These are phyloP conservation scores for Leptodirus hochenwartii DNA, from an alignment of 2,888 invertebrate genomes.

Conservation along the genomic window DNA sequence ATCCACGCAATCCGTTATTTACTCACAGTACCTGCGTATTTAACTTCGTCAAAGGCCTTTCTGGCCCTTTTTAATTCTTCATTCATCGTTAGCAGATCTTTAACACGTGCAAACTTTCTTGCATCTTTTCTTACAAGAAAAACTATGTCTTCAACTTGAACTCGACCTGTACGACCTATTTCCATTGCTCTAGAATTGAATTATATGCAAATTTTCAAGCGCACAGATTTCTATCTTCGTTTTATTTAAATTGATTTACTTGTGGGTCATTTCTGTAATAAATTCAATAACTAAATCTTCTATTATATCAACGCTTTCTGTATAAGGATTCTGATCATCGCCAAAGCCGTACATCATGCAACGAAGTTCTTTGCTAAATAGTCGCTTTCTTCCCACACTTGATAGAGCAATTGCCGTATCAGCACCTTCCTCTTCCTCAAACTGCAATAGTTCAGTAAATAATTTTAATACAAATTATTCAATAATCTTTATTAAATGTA, in stretches of 20 bases:
- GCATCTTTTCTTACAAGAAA: slow-evolving; percentile 90
- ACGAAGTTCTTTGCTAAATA: slow-evolving; percentile 81
- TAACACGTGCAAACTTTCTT: slow-evolving; percentile 92
- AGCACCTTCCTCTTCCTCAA: slow-evolving; percentile 51
- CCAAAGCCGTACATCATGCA: slow-evolving; percentile 99
- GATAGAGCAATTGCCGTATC: slow-evolving; percentile 44
- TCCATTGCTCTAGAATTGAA: slow-evolving; percentile 68
- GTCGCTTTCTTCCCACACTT: slow-evolving; percentile 51
- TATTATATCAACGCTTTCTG: slow-evolving; percentile 92
- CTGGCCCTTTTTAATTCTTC: slow-evolving; percentile 97
- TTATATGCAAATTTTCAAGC: not conserved
- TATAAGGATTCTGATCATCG: slow-evolving; percentile 97
- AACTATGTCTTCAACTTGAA: slow-evolving; percentile 96
- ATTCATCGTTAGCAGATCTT: slow-evolving; percentile 94
- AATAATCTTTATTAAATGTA: slow-evolving; percentile 9
- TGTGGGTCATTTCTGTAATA: slow-evolving; percentile 82
- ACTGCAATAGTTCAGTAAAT: slow-evolving; percentile 29
- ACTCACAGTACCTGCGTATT: slow-evolving; percentile 66
- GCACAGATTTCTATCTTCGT: not conserved
- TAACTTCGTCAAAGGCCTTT: slow-evolving; percentile 98
- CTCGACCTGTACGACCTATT: slow-evolving; percentile 87
- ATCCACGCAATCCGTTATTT: slow-evolving; percentile 12
- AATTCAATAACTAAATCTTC: slow-evolving; percentile 97
- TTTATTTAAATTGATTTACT: slow-evolving; percentile 28
- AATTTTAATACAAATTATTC: slow-evolving; percentile 34